Base-by-base conservation (phyloP, 2,888 invertebrate genomes). In the Tanypteryx hageni region DNA sequence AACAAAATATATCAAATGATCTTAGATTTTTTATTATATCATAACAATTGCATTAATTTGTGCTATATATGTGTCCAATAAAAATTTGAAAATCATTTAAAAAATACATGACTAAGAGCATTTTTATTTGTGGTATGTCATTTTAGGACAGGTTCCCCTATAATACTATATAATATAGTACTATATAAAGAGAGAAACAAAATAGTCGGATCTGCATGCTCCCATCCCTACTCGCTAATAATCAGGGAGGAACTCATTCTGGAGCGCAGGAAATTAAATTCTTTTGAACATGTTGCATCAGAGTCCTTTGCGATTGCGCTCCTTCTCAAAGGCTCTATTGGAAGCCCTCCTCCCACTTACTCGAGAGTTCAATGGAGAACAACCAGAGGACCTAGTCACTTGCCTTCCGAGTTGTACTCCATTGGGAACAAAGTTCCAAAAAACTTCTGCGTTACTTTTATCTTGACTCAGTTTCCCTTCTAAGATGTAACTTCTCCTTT, bases 261-360 rank as follows among this genome's bases (percentile, higher is more conserved):
- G 27, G 10, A 76, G 76, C 9, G 76, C 76, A n/a, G 68, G 68
- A 16, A 68, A 68, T n/a, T 22, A 27, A 76, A 76, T 27, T 76
- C 76, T 76, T 76, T 27, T 27, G 22, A 76, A 27, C 76, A 22
- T 76, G 10, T 76, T 76, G 27, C 22, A 22, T 76, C 22, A 22
- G 76, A 76, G 22, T 27, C 27, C 76, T 22, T 22, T 76, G n/a
- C 76, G 22, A 27, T 76, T 76, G 27, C 76, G 76, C 27, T 22
- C 27, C 11, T 22, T 27, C 76, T 76, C 76, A 76, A 76, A 76
- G 76, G 76, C 76, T 76, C 76, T 76, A 22, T 76, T 22, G 76
- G 27, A 76, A 76, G 76, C n/a, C 76, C n/a, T 76, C 76, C n/a
- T n/a, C n/a, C n/a, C n/a, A n/a, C n/a, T n/a, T 10, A 76, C 76